Conservation (phyloP, 2,888 invertebrate genomes). For the Megastigmus dorsalis region DNA sequence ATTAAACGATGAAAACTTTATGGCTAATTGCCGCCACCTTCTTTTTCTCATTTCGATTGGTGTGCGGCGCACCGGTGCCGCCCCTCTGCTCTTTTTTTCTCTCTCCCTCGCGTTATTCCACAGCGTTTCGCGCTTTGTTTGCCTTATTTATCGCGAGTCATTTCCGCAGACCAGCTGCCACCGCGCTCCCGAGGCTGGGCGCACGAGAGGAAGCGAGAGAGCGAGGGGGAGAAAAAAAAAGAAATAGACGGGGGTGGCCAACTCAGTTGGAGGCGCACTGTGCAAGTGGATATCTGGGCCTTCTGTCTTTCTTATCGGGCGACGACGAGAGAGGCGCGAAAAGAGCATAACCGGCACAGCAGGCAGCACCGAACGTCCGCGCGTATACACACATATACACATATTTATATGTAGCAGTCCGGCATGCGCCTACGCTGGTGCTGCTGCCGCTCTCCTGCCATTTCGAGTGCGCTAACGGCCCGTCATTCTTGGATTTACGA, state of each 20-base stretch:
- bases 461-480: conserved; percentile 52
- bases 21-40: conserved; percentile 66
- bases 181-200: background rate
- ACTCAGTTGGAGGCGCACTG: background rate
- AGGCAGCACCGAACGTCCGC: too few species aligned
- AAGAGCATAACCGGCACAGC: too few species aligned
- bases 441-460: conserved; percentile 15
- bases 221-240: background rate
- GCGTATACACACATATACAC: too few species aligned
- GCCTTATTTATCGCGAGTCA: conserved; percentile 43
- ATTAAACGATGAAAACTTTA: conserved; percentile 71
- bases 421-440: too few species aligned
- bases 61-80: too few species aligned
- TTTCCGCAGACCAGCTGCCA: conserved; percentile 33
- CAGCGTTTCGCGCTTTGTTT: conserved; percentile 1
- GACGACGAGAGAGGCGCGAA: background rate
- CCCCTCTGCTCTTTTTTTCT: background rate
- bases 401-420: too few species aligned
- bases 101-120: background rate
- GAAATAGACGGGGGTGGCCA: background rate
- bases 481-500: conserved; percentile 64
- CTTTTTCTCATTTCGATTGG: background rate
- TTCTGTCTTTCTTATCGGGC: conserved; percentile 39
- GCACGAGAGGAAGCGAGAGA: background rate
- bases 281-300: background rate